Base-by-base conservation (phyloP, 2,888 invertebrate species). In the Hoplodrina ambigua region DNA sequence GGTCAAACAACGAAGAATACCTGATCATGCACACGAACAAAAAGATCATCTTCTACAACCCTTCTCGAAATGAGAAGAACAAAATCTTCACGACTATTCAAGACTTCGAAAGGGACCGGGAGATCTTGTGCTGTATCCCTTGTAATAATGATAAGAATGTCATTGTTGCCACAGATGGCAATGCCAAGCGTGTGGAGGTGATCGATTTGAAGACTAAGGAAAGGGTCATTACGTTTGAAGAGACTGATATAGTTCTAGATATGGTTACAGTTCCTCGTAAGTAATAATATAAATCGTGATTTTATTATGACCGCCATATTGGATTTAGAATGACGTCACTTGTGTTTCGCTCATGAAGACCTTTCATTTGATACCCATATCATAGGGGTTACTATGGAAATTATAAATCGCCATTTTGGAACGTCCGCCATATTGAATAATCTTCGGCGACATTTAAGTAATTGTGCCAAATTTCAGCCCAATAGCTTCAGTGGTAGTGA, bases 241-340 rank as follows among this genome's bases (percentile, higher is more conserved):
- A 94, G 76, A 90, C 85, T 33, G 93, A 91, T 73, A 81, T 85
- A 6, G 87, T 95, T 37, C 64, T 91, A 65, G 92, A 94, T 82
- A 87, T 96, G 56, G 78, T 94, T 60, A 88, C 90, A 64, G 91
- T 96, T 37, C 94, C 94, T 61, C 93, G 95, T 95, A 81, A 88
- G 92, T 87, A 52, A 52, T 58, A 2, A 25, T 25, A 25, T 25
- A 25, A 25, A 25, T 25, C 1, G 25, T 2, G 2, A 25, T 25
- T 25, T 25, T 25, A 2, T 25, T 2, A 25, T 2, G 25, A 2
- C 25, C 25, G 25, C 25, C 25, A 25, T 25, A 25, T 25, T 25
- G 2, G 25, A 25, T 25, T 25, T 25, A 25, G 25, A 25, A 25
- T 25, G 25, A 25, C 25, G 25, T 25, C 25, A 25, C 2, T 25